A percentile compares a stretch with the other conserved stretches of the same genome.
Conservation (phyloP, 2,888 invertebrate genomes). For the Onchidella celtica region DNA sequence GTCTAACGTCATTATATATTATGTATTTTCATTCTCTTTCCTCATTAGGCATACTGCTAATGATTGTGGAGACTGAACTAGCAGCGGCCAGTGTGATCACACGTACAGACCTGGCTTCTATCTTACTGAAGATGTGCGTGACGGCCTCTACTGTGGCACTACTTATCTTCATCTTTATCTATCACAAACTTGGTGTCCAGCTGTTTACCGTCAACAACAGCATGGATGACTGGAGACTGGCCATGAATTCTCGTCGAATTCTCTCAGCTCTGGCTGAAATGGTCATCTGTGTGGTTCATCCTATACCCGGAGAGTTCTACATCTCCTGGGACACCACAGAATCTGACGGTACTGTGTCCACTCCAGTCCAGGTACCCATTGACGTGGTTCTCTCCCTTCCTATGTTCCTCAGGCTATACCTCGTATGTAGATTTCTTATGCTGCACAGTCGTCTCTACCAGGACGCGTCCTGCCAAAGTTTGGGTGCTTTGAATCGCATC, state of each 20-base stretch:
- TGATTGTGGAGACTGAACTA: slow-evolving; percentile 77
- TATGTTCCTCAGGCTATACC: slow-evolving; percentile 77
- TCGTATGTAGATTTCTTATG: slow-evolving; percentile 77
- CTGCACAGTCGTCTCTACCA: slow-evolving; percentile 77
- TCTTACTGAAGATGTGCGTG: slow-evolving; percentile 73
- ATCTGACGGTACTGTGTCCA: slow-evolving; percentile 52
- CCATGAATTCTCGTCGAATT: slow-evolving; percentile 69
- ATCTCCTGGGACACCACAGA: slow-evolving; percentile 67
- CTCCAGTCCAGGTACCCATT: slow-evolving; percentile 65
- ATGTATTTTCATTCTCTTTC: too few species aligned
- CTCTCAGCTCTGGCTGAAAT: slow-evolving; percentile 88
- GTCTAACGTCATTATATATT: background rate
- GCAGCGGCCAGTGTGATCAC: slow-evolving; percentile 62
- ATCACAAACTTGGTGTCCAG: slow-evolving; percentile 75
- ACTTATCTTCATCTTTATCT: slow-evolving; percentile 74
- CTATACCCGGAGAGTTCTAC: slow-evolving; percentile 74
- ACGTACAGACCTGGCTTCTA: slow-evolving; percentile 61
- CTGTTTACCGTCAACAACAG: slow-evolving; percentile 78
- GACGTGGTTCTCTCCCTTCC: slow-evolving; percentile 78
- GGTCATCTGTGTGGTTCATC: slow-evolving; percentile 76
- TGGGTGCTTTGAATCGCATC: slow-evolving; percentile 92
- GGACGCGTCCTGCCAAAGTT: slow-evolving; percentile 79
- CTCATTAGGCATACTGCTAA: slow-evolving; percentile 74
- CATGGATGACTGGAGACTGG: slow-evolving; percentile 78
- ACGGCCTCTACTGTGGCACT: slow-evolving; percentile 75